phyloP scores from a whole-genome alignment of 2,888 invertebrate species.

The Cactoblastis cactorum region DNA sequence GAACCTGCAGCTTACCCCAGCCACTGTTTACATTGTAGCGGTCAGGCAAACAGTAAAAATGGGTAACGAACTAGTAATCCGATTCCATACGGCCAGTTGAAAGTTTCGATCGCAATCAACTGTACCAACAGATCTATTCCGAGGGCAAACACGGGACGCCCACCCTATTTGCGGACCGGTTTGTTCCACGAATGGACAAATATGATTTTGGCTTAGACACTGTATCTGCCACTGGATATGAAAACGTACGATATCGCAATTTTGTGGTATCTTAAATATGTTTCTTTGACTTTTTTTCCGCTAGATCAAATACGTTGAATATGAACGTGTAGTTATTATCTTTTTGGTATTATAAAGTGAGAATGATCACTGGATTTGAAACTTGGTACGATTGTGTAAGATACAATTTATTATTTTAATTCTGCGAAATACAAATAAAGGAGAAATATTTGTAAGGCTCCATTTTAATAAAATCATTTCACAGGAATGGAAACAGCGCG shows the following conservation, averaged over 20 bases:
- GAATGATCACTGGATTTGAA: too few species aligned
- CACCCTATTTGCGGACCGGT: slow-evolving; percentile 30
- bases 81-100: slow-evolving; percentile 70
- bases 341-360: too few species aligned
- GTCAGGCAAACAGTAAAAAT: slow-evolving; percentile 66
- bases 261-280: too few species aligned
- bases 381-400: too few species aligned
- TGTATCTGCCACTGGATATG: neutral
- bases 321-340: too few species aligned
- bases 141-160: slow-evolving; percentile 54
- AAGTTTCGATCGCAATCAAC: slow-evolving; percentile 74
- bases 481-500: too few species aligned
- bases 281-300: too few species aligned
- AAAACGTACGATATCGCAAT: neutral
- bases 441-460: too few species aligned
- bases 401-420: too few species aligned
- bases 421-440: too few species aligned
- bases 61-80: slow-evolving; percentile 70
- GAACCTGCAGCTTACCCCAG: slow-evolving; percentile 30
- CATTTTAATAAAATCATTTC: too few species aligned
- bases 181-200: slow-evolving; percentile 4
- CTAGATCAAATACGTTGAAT: too few species aligned
- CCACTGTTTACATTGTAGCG: slow-evolving; percentile 60
- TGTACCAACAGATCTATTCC: slow-evolving; percentile 67
- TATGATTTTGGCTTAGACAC: slow-evolving; percentile 5